Evolutionary conservation across 2,888 invertebrate species (phyloP).

Genomic region (Lagria hirta): DNA sequence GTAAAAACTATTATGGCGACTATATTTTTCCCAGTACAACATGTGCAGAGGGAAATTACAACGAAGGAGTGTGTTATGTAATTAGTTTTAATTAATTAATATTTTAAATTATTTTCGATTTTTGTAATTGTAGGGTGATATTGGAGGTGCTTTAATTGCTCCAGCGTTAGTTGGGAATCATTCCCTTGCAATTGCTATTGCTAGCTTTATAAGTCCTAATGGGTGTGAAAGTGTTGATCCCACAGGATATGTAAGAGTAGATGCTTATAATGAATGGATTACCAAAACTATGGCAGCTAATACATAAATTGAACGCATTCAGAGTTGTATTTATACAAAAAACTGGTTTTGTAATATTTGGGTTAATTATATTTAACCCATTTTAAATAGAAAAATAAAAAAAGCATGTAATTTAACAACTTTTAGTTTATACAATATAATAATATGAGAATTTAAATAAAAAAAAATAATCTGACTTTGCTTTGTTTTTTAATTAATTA

Average conservation of each 20-base stretch:
- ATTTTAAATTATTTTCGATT: conserved; percentile 3
- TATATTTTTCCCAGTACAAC: conserved; percentile 6
- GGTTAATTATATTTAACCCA: too few species aligned
- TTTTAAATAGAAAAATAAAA: too few species aligned
- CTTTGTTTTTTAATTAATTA: too few species aligned
- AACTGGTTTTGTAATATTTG: too few species aligned
- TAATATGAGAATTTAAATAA: too few species aligned
- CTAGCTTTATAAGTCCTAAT: conserved; percentile 8
- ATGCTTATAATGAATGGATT: conserved; percentile 11
- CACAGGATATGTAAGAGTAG: conserved; percentile 9
- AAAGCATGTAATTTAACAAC: too few species aligned
- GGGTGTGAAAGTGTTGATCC: conserved; percentile 15
- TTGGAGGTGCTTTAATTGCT: conserved; percentile 7
- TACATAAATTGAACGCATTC: too few species aligned
- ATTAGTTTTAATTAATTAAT: not conserved
- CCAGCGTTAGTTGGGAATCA: conserved; percentile 3
- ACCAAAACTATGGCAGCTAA: conserved; percentile 4
- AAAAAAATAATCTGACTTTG: too few species aligned
- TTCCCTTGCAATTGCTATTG: conserved; percentile 4
- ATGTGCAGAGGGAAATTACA: conserved; percentile 13
- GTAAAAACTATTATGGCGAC: conserved; percentile 6
- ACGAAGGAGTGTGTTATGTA: conserved; percentile 13
- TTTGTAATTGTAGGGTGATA: conserved; percentile 12
- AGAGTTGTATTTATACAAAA: too few species aligned
- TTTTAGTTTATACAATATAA: too few species aligned